Evolutionary conservation across 1,140 invertebrate genomes (phyloP), one percentile per base, ranked within the genome.

Genomic region (Druon quercuslanigerum): DNA sequence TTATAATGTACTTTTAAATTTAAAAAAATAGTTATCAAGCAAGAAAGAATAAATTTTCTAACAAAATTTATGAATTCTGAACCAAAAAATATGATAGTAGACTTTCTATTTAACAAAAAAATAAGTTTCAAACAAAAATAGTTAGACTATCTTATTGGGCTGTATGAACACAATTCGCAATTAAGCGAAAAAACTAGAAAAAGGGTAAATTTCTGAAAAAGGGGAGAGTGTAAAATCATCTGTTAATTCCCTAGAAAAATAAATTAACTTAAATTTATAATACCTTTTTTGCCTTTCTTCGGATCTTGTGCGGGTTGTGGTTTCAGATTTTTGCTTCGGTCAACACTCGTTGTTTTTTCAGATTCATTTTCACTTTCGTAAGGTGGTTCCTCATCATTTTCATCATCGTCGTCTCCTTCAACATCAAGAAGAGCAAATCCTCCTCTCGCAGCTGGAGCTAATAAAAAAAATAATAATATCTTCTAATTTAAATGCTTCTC

Each of bases 361-460:
- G 92, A 91, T 83, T 93, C 92, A 78, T 89, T 86, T 33, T 89
- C 85, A 70, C 90, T 92, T 73, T 90, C 88, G 71, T 89, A 86
- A 77, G 88, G 89, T 56, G 88, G 84, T 71, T 89, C 89, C 75
- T 92, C 90, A 71, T 91, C 86, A 17, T 87, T 84, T 50, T 86
- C 78, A 66, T 85, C 66, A 13, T 84, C 82, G 46, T 90, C 87
- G 60, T 92, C 92, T 81, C 93, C 92, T 82, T 94, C 93, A 74
- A 93, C 91, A 84, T 93, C 91, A 77, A 94, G 87, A 14, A 94
- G 87, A 66, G 94, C 93, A 89, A 95, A 95, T 50, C 93, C 93
- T 81, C 92, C 93, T 86, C 93, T 87, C 19, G 79, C 75, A 50
- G 51, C 75, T 81, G 51, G 20, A 57, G 54, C 20, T 60, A 51